These are phyloP conservation scores for Cephus runcator DNA, from an alignment of 2,888 invertebrate species.

Conservation along the genomic window DNA sequence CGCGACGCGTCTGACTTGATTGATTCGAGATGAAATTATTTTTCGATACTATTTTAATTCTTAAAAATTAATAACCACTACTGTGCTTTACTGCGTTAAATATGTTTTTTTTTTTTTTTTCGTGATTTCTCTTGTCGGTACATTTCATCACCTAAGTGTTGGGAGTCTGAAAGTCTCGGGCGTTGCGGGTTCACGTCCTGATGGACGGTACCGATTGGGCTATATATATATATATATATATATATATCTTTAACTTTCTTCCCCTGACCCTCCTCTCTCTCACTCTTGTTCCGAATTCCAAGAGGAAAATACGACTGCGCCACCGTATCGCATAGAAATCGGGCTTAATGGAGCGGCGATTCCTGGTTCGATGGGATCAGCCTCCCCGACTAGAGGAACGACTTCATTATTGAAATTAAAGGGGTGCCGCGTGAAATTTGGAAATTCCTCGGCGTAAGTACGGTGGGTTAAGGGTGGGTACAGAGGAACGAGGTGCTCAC, in stretches of 20 bases:
- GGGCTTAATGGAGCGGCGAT: not conserved
- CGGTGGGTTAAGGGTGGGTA: not conserved
- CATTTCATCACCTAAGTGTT: not conserved
- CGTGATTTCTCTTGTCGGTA: not conserved
- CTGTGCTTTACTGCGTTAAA: too few species aligned
- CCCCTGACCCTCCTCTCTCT: not conserved
- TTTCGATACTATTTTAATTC: too few species aligned
- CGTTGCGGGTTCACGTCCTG: not conserved
- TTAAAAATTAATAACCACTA: too few species aligned
- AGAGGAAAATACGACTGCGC: not conserved
- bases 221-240: not conserved
- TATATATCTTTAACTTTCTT: not conserved
- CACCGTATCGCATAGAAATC: not conserved
- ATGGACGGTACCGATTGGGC: not conserved
- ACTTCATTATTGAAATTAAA: not conserved
- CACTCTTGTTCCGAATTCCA: not conserved
- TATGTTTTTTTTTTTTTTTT: too few species aligned
- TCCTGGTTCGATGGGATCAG: not conserved
- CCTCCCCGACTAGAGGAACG: not conserved
- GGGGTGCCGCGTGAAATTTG: not conserved
- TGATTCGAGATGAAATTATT: too few species aligned
- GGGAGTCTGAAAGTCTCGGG: not conserved
- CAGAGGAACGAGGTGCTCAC: not conserved
- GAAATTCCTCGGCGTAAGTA: not conserved
- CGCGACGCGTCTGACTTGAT: not conserved